Conservation (phyloP, 2,113 vertebrate genomes). For the Crotalus tigris region DNA sequence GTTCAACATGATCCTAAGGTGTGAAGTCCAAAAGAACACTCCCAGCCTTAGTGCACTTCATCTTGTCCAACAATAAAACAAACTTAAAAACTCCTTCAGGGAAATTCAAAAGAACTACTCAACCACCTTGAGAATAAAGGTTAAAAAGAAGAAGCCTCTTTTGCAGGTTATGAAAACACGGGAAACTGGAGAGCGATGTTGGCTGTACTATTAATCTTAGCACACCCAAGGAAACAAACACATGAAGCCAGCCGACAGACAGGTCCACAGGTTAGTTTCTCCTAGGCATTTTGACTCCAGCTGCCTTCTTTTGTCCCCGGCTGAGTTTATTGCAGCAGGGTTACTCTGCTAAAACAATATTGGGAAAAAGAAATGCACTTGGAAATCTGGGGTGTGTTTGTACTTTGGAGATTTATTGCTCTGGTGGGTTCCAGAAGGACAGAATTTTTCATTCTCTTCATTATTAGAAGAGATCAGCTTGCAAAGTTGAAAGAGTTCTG, state of each 20-base stretch:
- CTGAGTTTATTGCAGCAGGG: slow-evolving; percentile 61
- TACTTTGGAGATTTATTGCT: slow-evolving; percentile 65
- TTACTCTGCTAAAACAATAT: slow-evolving; percentile 71
- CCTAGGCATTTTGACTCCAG: slow-evolving; percentile 26
- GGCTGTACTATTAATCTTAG: neutral
- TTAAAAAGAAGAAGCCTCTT: neutral
- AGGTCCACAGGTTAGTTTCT: neutral
- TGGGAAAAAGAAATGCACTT: slow-evolving; percentile 62
- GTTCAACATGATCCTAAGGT: neutral
- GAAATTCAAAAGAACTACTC: neutral
- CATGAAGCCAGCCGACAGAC: neutral
- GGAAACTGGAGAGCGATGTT: neutral
- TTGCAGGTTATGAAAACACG: neutral
- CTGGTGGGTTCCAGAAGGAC: slow-evolving; percentile 61
- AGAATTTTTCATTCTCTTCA: slow-evolving; percentile 67
- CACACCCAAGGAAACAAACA: neutral
- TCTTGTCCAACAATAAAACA: neutral
- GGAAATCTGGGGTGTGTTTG: slow-evolving; percentile 67
- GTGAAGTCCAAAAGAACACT: neutral
- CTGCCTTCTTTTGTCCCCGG: slow-evolving; percentile 54
- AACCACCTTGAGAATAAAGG: neutral
- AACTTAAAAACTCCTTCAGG: neutral
- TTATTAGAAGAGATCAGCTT: slow-evolving; percentile 66
- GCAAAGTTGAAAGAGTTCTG: slow-evolving; percentile 68
- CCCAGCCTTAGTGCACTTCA: neutral